Evolutionary conservation across 2,888 invertebrate species (phyloP).

Genomic region (Exocentrus adspersus): DNA sequence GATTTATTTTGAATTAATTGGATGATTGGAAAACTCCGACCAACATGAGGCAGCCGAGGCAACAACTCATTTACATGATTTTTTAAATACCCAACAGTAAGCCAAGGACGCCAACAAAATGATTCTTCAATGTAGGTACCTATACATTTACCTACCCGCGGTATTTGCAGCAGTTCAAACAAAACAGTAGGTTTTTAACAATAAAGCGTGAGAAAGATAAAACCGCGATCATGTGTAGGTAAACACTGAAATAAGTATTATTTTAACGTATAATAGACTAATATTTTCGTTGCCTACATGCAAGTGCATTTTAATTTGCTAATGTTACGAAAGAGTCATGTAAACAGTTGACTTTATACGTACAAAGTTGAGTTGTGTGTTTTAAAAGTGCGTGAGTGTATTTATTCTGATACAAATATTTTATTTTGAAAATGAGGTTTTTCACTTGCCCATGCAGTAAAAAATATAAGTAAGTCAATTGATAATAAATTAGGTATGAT

Average conservation of each 20-base stretch:
- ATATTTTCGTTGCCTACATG: neutral
- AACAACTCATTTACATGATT: neutral
- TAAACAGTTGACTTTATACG: neutral
- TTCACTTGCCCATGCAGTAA: conserved; percentile 2
- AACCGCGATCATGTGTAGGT: neutral
- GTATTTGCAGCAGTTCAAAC: neutral
- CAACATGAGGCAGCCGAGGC: too few species aligned
- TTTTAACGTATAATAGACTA: neutral
- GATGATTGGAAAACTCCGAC: too few species aligned
- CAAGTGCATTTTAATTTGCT: neutral
- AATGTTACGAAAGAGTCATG: neutral
- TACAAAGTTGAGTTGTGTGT: neutral
- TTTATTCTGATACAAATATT: neutral
- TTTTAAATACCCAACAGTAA: conserved; percentile 19
- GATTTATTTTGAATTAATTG: too few species aligned
- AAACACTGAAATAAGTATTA: conserved; percentile 4
- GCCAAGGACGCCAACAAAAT: conserved; percentile 25
- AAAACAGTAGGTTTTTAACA: conserved; percentile 6
- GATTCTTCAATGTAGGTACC: conserved; percentile 14
- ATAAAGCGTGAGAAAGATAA: neutral
- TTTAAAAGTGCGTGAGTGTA: neutral
- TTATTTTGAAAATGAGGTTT: conserved; percentile 10
- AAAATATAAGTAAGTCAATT: conserved; percentile 17
- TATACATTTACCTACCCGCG: too few species aligned
- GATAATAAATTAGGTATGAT: neutral